A percentile compares a stretch with the other conserved stretches of the same genome.
These are phyloP conservation scores for Salticus scenicus DNA, from an alignment of 2,888 invertebrate species.

Conservation along the genomic window DNA sequence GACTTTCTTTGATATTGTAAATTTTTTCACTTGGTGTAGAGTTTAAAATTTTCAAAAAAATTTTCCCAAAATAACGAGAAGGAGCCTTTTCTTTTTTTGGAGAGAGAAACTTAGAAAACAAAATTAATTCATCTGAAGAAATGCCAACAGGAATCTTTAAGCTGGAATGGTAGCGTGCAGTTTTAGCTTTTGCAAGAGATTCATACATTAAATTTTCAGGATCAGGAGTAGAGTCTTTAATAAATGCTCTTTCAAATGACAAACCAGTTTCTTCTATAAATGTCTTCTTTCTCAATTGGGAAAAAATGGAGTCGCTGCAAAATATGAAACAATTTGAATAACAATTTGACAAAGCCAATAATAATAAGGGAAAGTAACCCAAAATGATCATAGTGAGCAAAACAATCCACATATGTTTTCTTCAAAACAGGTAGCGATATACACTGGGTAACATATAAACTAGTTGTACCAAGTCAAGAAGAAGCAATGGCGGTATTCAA, in stretches of 20 bases:
- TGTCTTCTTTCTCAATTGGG: slow-evolving; percentile 49
- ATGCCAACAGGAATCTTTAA: slow-evolving; percentile 50
- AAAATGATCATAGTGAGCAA: too few species aligned
- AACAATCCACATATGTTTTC: too few species aligned
- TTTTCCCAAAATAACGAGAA: slow-evolving; percentile 50
- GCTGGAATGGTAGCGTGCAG: slow-evolving; percentile 73
- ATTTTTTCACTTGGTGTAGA: not conserved
- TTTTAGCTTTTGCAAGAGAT: slow-evolving; percentile 74
- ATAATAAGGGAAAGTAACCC: too few species aligned
- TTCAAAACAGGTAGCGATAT: too few species aligned
- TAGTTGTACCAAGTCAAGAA: too few species aligned
- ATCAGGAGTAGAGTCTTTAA: slow-evolving; percentile 74
- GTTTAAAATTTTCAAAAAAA: not conserved
- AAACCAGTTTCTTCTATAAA: slow-evolving; percentile 69
- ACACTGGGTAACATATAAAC: too few species aligned
- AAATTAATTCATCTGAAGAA: not conserved
- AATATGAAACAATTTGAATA: not conserved
- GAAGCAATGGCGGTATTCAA: too few species aligned
- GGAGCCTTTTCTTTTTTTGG: not conserved
- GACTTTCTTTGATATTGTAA: not conserved
- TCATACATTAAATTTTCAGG: slow-evolving; percentile 74
- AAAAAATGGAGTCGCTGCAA: slow-evolving; percentile 52
- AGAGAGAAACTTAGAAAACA: not conserved
- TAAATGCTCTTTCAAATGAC: slow-evolving; percentile 73
- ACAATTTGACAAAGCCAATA: too few species aligned